Evolutionary conservation across 2,113 vertebrate genomes (phyloP).

Genomic region (Panurus biarmicus): DNA sequence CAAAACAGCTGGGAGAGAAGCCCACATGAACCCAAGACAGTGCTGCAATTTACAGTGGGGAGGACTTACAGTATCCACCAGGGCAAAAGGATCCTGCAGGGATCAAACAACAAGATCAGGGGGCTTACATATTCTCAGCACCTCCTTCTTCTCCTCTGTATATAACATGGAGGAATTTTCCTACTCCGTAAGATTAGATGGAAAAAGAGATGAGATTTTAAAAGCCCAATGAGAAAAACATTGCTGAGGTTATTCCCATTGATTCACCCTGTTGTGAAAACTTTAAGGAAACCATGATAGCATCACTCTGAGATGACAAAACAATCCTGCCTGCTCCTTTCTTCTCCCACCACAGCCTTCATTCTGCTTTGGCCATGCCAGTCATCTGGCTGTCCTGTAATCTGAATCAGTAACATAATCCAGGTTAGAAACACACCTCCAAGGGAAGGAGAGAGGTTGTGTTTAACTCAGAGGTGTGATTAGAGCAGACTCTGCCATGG

Average conservation of each 20-base stretch:
- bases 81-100: not conserved
- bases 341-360: not conserved
- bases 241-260: not conserved
- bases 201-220: not conserved
- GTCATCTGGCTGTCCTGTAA: not conserved
- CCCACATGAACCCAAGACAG: not conserved
- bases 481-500: not conserved
- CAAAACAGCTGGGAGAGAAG: not conserved
- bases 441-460: not conserved
- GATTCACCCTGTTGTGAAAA: not conserved
- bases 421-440: not conserved
- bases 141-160: not conserved
- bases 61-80: not conserved
- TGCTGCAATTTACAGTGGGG: not conserved
- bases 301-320: fast-evolving
- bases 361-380: not conserved
- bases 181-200: not conserved
- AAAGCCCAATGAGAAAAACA: not conserved
- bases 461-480: not conserved
- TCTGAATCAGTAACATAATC: not conserved
- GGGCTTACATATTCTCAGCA: not conserved
- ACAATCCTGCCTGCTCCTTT: not conserved
- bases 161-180: not conserved
- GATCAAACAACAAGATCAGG: not conserved
- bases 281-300: not conserved